These are phyloP conservation scores for Buphagus erythrorhynchus DNA, from an alignment of 2,797 vertebrate species.

Conservation along the genomic window DNA sequence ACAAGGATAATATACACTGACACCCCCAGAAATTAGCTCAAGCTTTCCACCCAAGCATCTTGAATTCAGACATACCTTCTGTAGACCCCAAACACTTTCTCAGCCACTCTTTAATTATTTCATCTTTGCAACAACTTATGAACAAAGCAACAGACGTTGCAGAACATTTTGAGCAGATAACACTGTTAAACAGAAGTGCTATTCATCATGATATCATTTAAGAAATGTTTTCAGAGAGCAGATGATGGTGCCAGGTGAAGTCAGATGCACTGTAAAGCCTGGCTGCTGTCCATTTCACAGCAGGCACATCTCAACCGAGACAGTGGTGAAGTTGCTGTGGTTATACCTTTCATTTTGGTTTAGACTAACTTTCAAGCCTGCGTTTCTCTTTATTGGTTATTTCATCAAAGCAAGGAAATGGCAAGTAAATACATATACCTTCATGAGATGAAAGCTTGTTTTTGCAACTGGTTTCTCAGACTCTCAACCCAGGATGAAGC, in stretches of 20 bases:
- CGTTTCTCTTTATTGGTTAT: background rate
- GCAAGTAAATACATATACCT: background rate
- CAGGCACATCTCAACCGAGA: background rate
- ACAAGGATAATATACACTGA: background rate
- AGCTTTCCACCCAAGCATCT: background rate
- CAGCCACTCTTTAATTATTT: background rate
- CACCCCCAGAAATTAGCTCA: background rate
- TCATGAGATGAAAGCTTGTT: background rate
- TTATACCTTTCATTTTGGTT: background rate
- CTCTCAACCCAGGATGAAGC: background rate
- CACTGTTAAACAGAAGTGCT: background rate
- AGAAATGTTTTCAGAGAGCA: background rate
- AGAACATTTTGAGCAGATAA: background rate
- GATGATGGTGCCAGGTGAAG: slow-evolving; percentile 35
- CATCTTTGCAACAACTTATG: background rate
- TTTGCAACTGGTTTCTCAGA: slow-evolving; percentile 10
- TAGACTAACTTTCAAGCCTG: background rate
- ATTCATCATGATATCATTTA: background rate
- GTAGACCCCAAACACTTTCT: background rate
- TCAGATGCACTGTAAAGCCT: background rate
- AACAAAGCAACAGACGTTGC: background rate
- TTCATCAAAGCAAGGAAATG: slow-evolving; percentile 11
- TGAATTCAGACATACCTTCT: background rate
- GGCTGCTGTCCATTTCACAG: background rate
- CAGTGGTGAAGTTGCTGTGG: background rate